Base-by-base conservation (phyloP, 2,797 vertebrate genomes). In the Spea hammondii region DNA sequence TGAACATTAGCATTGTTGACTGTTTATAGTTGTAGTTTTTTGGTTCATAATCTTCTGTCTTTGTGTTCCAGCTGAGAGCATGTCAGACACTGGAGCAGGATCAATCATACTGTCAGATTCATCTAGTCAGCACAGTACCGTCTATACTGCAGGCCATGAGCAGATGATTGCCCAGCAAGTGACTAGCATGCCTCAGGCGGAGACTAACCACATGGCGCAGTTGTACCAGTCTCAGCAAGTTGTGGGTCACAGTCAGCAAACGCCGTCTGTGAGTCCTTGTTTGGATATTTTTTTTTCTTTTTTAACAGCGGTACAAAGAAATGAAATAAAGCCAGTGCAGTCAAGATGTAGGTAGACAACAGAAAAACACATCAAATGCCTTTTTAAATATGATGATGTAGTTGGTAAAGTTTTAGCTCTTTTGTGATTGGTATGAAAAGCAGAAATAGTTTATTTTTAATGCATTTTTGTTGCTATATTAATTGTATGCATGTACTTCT, bases 141-240 rank as follows among this genome's bases (percentile, higher is more conserved):
- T 73, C 10, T 83, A 82, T 74, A 77, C 70, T 84, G 74, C 74
- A 88, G 91, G 69, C 85, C 89, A 70, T 86, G 95, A 95, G 74
- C 91, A 91, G 17, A 88, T 84, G 66, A 89, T 88, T 86, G 88
- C 86, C 83, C 94, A 92, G 84, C 91, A 93, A 79, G 86, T 86
- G 3, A 88, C 89, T 67, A 83, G 79, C 76, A 86, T 90, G 78
- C 86, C 88, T 1, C 90, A 90, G 14, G 86, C 88, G 17, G 93
- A 95, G 74, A 87, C 90, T 45, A 84, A 84, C 76, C 76, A 84
- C 67, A 77, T 77, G 65, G 85, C 83, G 8, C 84, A 84, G 48
- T 76, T 86, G 17, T 86, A 86, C 79, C 79, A 80, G 14, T 77
- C 84, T 32, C 85, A 85, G 13, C 86, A 86, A 12, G 72, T 83